Conservation (phyloP, 2,797 vertebrate genomes). For the Oryzias dopingdopingensis region DNA sequence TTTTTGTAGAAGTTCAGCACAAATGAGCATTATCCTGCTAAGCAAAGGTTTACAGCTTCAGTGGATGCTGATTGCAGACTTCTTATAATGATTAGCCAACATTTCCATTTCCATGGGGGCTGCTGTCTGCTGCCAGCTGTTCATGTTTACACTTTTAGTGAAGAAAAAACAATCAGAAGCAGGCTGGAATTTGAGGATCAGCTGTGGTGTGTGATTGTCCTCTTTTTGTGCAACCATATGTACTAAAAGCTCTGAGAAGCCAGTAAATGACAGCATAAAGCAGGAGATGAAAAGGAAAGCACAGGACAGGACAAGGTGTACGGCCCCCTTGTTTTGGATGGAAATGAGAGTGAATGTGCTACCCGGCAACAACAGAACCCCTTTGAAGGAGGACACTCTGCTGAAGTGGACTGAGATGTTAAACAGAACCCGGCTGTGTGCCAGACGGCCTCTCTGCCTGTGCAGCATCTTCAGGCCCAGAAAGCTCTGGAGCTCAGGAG, state of each 20-base stretch:
- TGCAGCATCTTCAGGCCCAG: slow-evolving; percentile 35
- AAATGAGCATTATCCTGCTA: not conserved
- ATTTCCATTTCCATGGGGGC: slow-evolving; percentile 6
- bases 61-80: not conserved
- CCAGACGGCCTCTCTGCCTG: slow-evolving; percentile 1
- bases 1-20: not conserved
- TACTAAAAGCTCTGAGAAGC: not conserved
- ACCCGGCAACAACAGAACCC: slow-evolving; percentile 27
- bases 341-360: slow-evolving; percentile 31
- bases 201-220: not conserved
- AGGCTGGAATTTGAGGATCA: slow-evolving; percentile 7
- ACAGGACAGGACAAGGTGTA: slow-evolving; percentile 9
- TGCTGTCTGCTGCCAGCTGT: not conserved
- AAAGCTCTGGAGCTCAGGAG: slow-evolving; percentile 58
- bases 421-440: slow-evolving; percentile 34
- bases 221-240: not conserved
- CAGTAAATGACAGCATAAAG: not conserved
- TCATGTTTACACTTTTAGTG: not conserved
- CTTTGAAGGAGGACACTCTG: slow-evolving; percentile 41
- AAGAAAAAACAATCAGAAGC: not conserved
- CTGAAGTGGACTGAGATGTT: slow-evolving; percentile 39
- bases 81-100: slow-evolving; percentile 9
- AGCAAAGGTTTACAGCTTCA: not conserved
- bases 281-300: slow-evolving; percentile 9
- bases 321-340: slow-evolving; percentile 42